Base-by-base conservation (phyloP, 1,140 invertebrate genomes). In the Melanaphis sacchari region DNA sequence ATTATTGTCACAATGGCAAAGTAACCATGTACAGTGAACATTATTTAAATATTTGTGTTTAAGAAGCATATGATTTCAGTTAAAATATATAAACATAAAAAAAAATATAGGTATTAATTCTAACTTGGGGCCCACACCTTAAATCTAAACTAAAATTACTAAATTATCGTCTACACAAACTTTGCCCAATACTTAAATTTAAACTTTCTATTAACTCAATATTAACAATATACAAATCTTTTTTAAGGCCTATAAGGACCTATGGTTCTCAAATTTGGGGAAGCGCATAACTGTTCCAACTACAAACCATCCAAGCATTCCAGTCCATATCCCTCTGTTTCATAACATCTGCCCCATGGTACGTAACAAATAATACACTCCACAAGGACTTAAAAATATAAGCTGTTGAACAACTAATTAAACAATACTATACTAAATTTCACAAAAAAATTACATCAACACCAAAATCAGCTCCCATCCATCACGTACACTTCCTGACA, bases 311-410 rank as follows among this genome's bases (percentile, higher is more conserved):
- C 11, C 81, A 93, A 49, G 7, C 26, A 24, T 46, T 85, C 26
- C 43, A 84, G 31, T 66, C 31, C 8, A 85, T 66, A 49, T 81
- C 31, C 38, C 91, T 93, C 76, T 11, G 91, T 9, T 24, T 38
- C 26, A 84, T 93, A 84, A 6, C 81, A 2, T 82, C 46, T 26
- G 24, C 43, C 15, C 46, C 26, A 40, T 93, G 36, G 66, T 46
- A 93, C 21, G 21, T 81, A 11, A 82, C 81, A n/a, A 93, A 43
- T 40, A 84, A 52, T 11, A 21, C 36, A 24, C 81, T 82, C 5
- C 91, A 93, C n/a, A 85, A 52, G 31, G 31, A 82, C 59, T 49
- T 93, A 59, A 59, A 81, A 59, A 91, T 91, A 7, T 21, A 91
- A 59, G 40, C 49, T 40, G 49, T 91, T 41, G 52, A 66, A 3